Conservation (phyloP, 2,888 invertebrate genomes). For the Tetropium fuscum region DNA sequence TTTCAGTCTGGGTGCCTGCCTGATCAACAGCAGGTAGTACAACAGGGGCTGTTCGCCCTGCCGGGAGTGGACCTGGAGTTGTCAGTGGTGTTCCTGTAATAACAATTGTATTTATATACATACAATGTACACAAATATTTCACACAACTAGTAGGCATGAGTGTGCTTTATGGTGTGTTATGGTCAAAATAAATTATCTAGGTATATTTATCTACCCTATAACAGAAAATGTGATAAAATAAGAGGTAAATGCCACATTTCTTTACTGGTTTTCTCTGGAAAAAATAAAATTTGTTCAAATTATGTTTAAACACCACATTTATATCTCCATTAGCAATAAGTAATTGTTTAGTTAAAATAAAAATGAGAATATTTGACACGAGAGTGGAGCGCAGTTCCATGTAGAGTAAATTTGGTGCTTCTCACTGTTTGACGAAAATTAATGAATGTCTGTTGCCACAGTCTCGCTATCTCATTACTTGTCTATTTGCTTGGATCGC, state of each 20-base stretch:
- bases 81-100: conserved; percentile 40
- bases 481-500: too few species aligned
- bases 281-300: neutral
- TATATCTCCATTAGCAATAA: too few species aligned
- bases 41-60: conserved; percentile 41
- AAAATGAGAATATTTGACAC: too few species aligned
- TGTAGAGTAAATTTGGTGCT: too few species aligned
- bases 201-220: neutral
- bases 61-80: conserved; percentile 52
- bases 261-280: neutral
- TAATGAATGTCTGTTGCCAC: too few species aligned
- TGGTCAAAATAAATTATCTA: conserved; percentile 9
- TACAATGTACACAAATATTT: neutral
- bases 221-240: conserved; percentile 2
- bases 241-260: neutral
- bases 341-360: too few species aligned
- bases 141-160: neutral
- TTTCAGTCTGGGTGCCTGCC: conserved; percentile 38
- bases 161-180: conserved; percentile 7
- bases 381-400: too few species aligned
- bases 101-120: conserved; percentile 4
- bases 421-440: too few species aligned
- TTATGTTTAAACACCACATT: neutral
- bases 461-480: too few species aligned
- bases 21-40: conserved; percentile 38